Base-by-base conservation (phyloP, 2,797 vertebrate species). In the Agapornis canus region DNA sequence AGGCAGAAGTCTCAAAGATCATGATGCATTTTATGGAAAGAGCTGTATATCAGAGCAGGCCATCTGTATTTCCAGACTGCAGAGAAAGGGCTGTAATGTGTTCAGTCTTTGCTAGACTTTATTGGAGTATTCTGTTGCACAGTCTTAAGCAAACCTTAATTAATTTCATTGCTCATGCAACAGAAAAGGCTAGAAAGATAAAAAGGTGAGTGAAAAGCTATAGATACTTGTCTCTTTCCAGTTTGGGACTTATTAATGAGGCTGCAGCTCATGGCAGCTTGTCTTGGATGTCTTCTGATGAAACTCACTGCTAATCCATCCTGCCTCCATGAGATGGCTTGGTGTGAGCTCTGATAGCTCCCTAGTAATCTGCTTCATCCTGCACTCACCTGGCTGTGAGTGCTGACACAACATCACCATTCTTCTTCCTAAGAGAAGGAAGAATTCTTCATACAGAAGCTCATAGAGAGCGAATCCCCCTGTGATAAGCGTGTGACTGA, bases 401-500 rank as follows among this genome's bases (percentile, higher is more conserved):
- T 14, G 31, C 40, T 39, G 26, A 18, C 10, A 29, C 31, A 31
- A 7, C 35, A 9, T 32, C 5, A 2, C 54, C 27, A 4, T 6
- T 47, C 26, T 23, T 47, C 35, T 52, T 60, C 60, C 31, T 4
- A 13, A 29, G 16, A 68, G 31, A 16, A 47, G 35, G 22, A 47
- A 59, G 25, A 32, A 26, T 40, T 59, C 22, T 43, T 57, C 22
- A 5, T 29, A 11, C 22, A 60, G 57, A 70, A 47, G 27, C 20
- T 39, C 35, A 14, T 3, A 11, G 59, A 29, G n/a, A 13, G 10
- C 16, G 11, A 56, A 35, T 35, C 21, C 32, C 11, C 6, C 32
- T 5, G 1, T 1, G 1, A 35, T 4, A 26, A 35, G 25, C 3
- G 3, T 7, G 18, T n/a, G 48, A 16, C 49, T 3, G 5, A 51